Evolutionary conservation across 2,888 invertebrate species (phyloP).

Genomic region (Limenitis camilla): DNA sequence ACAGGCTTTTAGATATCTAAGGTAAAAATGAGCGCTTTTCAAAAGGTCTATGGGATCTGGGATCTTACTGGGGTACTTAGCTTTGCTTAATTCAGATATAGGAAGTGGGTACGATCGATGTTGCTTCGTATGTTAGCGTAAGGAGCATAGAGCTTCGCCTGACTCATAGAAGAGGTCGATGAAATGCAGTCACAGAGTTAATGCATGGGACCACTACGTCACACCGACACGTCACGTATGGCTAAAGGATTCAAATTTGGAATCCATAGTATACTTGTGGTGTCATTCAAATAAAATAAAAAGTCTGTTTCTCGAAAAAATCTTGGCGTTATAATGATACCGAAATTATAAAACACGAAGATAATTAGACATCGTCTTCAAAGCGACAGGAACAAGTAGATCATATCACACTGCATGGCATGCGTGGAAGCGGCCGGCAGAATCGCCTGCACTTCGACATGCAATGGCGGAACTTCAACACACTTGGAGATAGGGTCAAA

Average conservation of each 20-base stretch:
- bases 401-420: conserved; percentile 50
- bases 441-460: conserved; percentile 23
- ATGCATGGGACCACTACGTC: conserved; percentile 40
- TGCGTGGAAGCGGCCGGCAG: conserved; percentile 28
- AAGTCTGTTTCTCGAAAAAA: neutral
- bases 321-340: neutral
- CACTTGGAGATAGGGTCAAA: conserved; percentile 17
- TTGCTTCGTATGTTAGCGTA: conserved; percentile 55
- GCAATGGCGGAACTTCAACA: conserved; percentile 17
- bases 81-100: conserved; percentile 22
- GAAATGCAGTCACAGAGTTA: conserved; percentile 61
- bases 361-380: conserved; percentile 34
- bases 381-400: conserved; percentile 40
- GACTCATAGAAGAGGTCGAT: conserved; percentile 46
- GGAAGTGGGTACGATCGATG: conserved; percentile 35
- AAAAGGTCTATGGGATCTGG: conserved; percentile 4
- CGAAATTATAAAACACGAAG: conserved; percentile 25
- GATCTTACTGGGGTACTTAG: conserved; percentile 5
- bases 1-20: conserved; percentile 44
- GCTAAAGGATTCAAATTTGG: conserved; percentile 13
- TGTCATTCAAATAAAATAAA: conserved; percentile 1
- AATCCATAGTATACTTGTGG: conserved; percentile 4
- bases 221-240: conserved; percentile 15
- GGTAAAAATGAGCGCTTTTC: conserved; percentile 14
- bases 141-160: conserved; percentile 52